These are phyloP conservation scores for Pardalotus punctatus DNA, from an alignment of 2,113 vertebrate genomes.

Conservation along the genomic window DNA sequence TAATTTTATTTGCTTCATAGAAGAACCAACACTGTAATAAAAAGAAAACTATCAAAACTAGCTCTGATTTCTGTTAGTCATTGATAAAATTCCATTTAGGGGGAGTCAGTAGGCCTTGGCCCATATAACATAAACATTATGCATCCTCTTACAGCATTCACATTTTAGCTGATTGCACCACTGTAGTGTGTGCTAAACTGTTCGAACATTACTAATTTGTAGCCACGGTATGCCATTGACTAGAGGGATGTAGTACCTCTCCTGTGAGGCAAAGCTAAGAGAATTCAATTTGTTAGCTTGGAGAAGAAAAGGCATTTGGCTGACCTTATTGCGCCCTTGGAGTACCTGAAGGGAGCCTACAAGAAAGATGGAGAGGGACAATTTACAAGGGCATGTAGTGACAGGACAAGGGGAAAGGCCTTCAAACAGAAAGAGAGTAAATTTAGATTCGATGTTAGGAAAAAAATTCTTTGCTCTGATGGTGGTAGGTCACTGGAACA, in stretches of 20 bases:
- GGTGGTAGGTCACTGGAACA: not conserved
- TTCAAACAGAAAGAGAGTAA: not conserved
- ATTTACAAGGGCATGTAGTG: not conserved
- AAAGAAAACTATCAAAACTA: not conserved
- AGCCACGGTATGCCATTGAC: not conserved
- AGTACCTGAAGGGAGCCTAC: not conserved
- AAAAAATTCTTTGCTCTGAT: not conserved
- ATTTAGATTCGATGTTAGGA: not conserved
- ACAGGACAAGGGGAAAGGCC: not conserved
- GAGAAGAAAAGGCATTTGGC: not conserved
- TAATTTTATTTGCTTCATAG: not conserved
- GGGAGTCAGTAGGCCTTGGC: rapidly evolving
- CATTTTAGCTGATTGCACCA: not conserved
- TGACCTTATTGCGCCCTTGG: not conserved
- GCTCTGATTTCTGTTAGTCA: not conserved
- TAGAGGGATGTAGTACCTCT: not conserved
- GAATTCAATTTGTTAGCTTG: not conserved
- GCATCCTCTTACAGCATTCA: not conserved
- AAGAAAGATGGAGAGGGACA: not conserved
- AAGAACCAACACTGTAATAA: not conserved
- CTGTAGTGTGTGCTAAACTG: not conserved
- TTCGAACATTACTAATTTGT: not conserved
- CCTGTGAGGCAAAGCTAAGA: not conserved
- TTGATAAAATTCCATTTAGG: not conserved
- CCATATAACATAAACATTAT: not conserved